Evolutionary conservation across 2,888 invertebrate genomes (phyloP), one percentile per base, ranked within the genome.

Genomic region (Nephrotoma guestfalica): DNA sequence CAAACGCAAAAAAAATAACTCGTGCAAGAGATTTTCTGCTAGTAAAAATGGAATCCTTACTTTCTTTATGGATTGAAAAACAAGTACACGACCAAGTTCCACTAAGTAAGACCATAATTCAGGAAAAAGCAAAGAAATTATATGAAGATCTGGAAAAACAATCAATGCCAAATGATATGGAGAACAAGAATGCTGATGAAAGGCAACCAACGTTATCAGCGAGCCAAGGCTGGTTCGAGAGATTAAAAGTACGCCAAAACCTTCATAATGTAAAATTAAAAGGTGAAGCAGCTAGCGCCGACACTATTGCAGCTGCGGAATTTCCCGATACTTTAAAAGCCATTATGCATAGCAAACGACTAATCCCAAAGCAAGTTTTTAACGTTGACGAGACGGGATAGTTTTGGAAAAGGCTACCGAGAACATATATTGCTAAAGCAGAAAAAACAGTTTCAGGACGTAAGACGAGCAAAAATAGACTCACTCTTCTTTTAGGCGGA

Each of bases 211-310:
- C 6, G 85, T 85, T 85, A 11, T 85, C 41, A 85, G 85, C 6
- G 4, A n/a, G 41, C 6, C 42, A 41, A 86, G 41, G 41, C 42
- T 86, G 86, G 41, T 86, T 86, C 41, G 86, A 86, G 86, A 86
- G 86, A 41, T 86, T 86, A 41, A 86, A 86, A 86, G 86, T 41
- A 86, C 40, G 42, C 86, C 86, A 86, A 86, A n/a, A n/a, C n/a
- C n/a, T n/a, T n/a, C n/a, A n/a, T n/a, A n/a, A n/a, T n/a, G n/a
- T n/a, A n/a, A n/a, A n/a, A n/a, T n/a, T n/a, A n/a, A n/a, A n/a
- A n/a, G n/a, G n/a, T n/a, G n/a, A n/a, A n/a, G n/a, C n/a, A n/a
- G n/a, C n/a, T n/a, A n/a, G n/a, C n/a, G n/a, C n/a, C n/a, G n/a
- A n/a, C n/a, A n/a, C n/a, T n/a, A n/a, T n/a, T n/a, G n/a, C n/a